Percentiles rank a stretch among this genome's conserved stretches.
These are phyloP conservation scores for Progne subis DNA, from an alignment of 2,113 vertebrate genomes.

Conservation along the genomic window DNA sequence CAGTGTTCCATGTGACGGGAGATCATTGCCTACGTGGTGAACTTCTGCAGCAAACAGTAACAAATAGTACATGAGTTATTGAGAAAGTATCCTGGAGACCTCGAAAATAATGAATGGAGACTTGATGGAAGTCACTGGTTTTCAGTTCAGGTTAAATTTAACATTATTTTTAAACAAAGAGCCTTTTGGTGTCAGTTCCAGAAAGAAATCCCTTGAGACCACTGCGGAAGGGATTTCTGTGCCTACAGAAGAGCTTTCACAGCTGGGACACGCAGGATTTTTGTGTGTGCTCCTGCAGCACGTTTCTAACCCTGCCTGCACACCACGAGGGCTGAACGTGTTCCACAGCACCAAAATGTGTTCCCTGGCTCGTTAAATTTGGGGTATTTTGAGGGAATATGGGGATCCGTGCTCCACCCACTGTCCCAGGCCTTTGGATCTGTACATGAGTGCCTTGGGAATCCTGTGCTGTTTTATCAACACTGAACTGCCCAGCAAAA, in stretches of 20 bases:
- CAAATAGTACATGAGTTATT: not conserved
- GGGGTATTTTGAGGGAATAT: not conserved
- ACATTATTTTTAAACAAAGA: not conserved
- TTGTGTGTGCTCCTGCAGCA: not conserved
- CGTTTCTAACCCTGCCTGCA: fast-evolving
- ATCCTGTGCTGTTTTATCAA: fast-evolving
- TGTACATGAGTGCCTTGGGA: not conserved
- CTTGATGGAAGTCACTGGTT: not conserved
- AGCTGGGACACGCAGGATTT: not conserved
- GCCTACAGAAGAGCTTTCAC: not conserved
- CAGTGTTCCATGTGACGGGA: not conserved
- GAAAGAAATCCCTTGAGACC: not conserved
- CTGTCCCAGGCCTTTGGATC: not conserved
- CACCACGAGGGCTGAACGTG: not conserved
- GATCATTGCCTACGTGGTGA: not conserved
- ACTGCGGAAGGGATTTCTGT: not conserved
- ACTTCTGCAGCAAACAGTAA: not conserved
- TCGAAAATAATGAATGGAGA: not conserved
- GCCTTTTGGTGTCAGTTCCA: not conserved
- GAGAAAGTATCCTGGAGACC: not conserved
- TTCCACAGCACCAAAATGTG: not conserved
- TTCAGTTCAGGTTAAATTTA: not conserved
- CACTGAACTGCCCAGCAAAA: not conserved
- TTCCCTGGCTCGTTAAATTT: not conserved
- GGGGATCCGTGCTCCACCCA: fast-evolving